Percentiles rank a stretch among this genome's conserved stretches.
Conservation (phyloP, 2,888 invertebrate genomes). For the Eutolmus rufibarbis region DNA sequence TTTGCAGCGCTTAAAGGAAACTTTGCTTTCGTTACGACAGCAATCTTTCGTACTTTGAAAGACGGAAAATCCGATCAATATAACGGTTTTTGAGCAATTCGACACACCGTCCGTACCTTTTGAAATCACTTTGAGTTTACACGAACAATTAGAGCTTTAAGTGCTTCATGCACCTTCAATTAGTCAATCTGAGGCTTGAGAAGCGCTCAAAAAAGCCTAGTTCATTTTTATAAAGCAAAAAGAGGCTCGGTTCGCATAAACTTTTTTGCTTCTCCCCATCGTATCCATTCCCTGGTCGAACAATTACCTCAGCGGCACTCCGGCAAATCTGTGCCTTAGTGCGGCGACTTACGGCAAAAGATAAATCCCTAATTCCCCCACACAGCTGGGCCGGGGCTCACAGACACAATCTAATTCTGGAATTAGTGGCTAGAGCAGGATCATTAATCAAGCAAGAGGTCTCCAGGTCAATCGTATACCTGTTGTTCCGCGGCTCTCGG, state of each 20-base stretch:
- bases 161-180: neutral
- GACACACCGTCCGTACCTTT: neutral
- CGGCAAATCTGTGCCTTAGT: neutral
- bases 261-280: neutral
- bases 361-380: neutral
- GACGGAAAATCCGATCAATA: neutral
- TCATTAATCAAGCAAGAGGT: neutral
- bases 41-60: neutral
- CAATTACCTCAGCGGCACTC: neutral
- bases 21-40: neutral
- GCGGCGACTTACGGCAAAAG: neutral
- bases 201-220: neutral
- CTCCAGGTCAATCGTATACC: constrained; percentile 1
- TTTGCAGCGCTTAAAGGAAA: neutral
- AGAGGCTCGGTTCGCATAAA: neutral
- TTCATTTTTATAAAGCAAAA: neutral
- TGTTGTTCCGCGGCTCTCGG: neutral
- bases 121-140: neutral
- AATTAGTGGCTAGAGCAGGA: neutral
- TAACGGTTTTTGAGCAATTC: neutral
- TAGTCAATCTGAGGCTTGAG: neutral
- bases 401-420: neutral
- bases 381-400: neutral
- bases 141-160: neutral
- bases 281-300: neutral